Conservation (phyloP, 2,797 vertebrate genomes). For the Natrix natrix region DNA sequence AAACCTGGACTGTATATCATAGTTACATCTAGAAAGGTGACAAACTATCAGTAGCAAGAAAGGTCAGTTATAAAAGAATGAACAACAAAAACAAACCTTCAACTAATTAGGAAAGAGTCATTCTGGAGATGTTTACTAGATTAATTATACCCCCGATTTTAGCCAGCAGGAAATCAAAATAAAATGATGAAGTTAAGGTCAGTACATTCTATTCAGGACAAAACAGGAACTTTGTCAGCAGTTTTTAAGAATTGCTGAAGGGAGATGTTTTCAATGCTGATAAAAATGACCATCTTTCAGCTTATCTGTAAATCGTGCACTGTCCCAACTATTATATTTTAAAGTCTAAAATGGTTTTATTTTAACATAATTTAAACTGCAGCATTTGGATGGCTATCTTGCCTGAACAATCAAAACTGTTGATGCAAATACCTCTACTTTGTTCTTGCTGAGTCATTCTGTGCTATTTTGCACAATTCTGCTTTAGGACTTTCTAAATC, state of each 20-base stretch:
- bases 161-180: background rate
- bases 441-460: background rate
- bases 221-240: background rate
- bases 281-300: background rate
- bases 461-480: background rate
- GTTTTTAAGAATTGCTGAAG: background rate
- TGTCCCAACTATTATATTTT: background rate
- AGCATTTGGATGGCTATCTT: background rate
- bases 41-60: background rate
- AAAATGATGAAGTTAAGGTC: background rate
- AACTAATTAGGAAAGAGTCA: background rate
- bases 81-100: background rate
- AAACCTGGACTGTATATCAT: background rate
- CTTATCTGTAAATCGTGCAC: background rate
- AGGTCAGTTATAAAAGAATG: background rate
- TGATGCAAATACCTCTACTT: background rate
- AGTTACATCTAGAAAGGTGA: background rate
- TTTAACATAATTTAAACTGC: background rate
- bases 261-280: background rate
- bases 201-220: background rate
- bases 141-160: background rate
- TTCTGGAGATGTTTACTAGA: background rate
- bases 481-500: background rate
- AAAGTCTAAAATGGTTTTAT: background rate
- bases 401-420: accelerated